phyloP scores from a whole-genome alignment of 2,113 vertebrate genomes.

The Sinocyclocheilus rhinocerous region DNA sequence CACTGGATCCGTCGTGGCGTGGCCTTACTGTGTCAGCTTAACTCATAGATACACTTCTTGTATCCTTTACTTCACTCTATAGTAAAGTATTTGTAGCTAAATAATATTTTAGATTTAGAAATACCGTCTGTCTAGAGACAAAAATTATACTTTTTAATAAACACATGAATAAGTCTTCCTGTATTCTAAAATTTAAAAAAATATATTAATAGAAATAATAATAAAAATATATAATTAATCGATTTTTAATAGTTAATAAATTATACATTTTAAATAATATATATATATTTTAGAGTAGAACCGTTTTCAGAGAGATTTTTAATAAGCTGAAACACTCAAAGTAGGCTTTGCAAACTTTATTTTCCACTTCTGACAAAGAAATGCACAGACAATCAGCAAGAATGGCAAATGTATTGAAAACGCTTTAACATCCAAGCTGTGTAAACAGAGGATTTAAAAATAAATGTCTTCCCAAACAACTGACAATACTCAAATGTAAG shows the following conservation, averaged over 20 bases:
- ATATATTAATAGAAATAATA: neutral
- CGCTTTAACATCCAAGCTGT: slow-evolving; percentile 62
- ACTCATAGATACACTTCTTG: slow-evolving; percentile 64
- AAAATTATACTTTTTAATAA: neutral
- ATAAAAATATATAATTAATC: neutral
- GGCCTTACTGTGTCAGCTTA: slow-evolving; percentile 85
- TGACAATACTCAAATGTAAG: slow-evolving; percentile 13
- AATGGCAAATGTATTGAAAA: slow-evolving; percentile 63
- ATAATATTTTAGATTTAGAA: neutral
- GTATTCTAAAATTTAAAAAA: too few species aligned
- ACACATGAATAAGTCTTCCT: neutral
- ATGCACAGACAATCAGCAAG: slow-evolving; percentile 67
- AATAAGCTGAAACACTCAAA: slow-evolving; percentile 10
- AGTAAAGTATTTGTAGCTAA: neutral
- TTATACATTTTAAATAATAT: neutral
- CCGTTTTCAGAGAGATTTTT: neutral
- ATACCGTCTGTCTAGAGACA: neutral
- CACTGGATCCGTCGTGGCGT: slow-evolving; percentile 87
- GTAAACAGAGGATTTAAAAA: slow-evolving; percentile 56
- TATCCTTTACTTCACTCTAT: neutral
- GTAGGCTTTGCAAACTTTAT: slow-evolving; percentile 65
- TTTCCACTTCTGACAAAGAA: slow-evolving; percentile 59
- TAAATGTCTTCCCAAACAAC: slow-evolving; percentile 4
- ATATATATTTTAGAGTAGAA: neutral
- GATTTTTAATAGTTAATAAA: neutral